Conservation (phyloP, 2,113 vertebrate genomes). For the Pterophyllum scalare region DNA sequence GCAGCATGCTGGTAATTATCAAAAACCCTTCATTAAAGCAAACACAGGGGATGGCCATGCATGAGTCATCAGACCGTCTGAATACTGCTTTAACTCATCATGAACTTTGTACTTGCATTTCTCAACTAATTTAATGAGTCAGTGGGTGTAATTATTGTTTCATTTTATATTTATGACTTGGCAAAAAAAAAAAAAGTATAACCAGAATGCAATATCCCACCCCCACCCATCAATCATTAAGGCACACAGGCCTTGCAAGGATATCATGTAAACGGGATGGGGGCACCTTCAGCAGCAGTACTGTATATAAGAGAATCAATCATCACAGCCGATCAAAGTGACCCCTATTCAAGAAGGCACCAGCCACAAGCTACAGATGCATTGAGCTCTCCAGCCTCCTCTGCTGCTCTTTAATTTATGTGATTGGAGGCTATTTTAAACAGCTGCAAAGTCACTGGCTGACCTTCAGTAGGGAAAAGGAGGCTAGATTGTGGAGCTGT, state of each 20-base stretch:
- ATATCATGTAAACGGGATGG: slow-evolving; percentile 18
- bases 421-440: slow-evolving; percentile 52
- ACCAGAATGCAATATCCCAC: not conserved
- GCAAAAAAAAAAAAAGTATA: not conserved
- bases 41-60: not conserved
- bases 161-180: not conserved
- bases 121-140: not conserved
- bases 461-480: slow-evolving; percentile 72
- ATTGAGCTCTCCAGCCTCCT: not conserved
- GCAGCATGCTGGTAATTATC: not conserved
- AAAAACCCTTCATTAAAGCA: not conserved
- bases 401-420: slow-evolving; percentile 40
- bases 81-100: slow-evolving; percentile 1
- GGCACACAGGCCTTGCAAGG: not conserved
- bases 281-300: slow-evolving; percentile 53
- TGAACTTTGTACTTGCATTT: not conserved
- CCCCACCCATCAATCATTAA: not conserved
- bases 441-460: slow-evolving; percentile 79
- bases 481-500: slow-evolving; percentile 24
- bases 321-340: slow-evolving; percentile 36
- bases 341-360: slow-evolving; percentile 21
- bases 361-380: slow-evolving; percentile 5
- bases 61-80: slow-evolving; percentile 26
- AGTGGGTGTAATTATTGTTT: not conserved
- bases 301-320: slow-evolving; percentile 42